Evolutionary conservation across 2,888 invertebrate genomes (phyloP).

Genomic region (Beris morrisii): DNA sequence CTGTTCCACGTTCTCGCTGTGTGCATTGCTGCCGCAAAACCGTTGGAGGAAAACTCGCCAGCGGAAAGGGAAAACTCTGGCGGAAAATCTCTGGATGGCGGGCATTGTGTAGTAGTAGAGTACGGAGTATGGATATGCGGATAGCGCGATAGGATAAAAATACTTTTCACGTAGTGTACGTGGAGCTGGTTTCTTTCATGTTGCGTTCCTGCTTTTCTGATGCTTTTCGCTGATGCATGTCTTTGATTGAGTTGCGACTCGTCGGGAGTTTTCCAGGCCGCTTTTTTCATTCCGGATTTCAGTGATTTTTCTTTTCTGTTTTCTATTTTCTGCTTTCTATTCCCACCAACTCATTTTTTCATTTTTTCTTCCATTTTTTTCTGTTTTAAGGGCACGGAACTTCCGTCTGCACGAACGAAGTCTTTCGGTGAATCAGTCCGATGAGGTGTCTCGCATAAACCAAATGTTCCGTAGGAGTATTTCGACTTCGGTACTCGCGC

Average conservation of each 20-base stretch:
- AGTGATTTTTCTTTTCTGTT: conserved; percentile 17
- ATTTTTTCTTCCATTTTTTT: conserved; percentile 26
- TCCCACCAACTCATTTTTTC: conserved; percentile 13
- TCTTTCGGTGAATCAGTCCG: conserved; percentile 42
- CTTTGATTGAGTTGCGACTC: conserved; percentile 1
- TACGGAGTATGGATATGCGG: no score
- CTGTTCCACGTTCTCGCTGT: no score
- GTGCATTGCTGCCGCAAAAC: no score
- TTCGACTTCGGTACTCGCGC: conserved; percentile 24
- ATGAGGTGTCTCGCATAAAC: conserved; percentile 45
- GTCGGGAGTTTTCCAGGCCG: conserved; percentile 21
- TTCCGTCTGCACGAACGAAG: conserved; percentile 44
- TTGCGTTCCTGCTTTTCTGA: conserved; percentile 3
- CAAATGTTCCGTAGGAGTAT: conserved; percentile 42
- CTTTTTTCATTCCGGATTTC: conserved; percentile 11
- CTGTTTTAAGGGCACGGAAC: conserved; percentile 43
- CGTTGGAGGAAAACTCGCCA: no score
- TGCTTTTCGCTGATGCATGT: conserved; percentile 13
- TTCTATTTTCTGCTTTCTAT: conserved; percentile 16
- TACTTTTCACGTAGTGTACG: no score
- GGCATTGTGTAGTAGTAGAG: no score
- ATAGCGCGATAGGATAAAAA: no score
- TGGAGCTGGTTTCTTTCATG: not conserved
- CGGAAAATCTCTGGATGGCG: no score
- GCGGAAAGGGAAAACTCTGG: no score